A percentile compares a stretch with the other conserved stretches of the same genome.
Evolutionary conservation across 2,113 vertebrate species (phyloP).

Genomic region (Leucosticte australis): DNA sequence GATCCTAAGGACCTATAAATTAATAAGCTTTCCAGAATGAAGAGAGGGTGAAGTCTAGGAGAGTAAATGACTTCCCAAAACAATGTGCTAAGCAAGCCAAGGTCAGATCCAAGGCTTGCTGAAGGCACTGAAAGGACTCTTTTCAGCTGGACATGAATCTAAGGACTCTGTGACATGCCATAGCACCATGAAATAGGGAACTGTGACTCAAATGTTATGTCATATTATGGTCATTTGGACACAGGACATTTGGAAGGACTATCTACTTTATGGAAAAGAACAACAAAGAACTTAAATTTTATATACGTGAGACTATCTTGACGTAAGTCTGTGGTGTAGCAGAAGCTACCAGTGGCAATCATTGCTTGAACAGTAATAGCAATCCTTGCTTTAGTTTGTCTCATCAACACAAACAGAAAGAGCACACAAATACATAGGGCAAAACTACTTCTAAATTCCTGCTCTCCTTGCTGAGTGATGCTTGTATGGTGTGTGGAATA

Average conservation of each 20-base stretch:
- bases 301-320: neutral
- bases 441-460: neutral
- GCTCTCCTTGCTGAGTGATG: neutral
- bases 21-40: neutral
- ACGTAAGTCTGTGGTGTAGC: neutral
- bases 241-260: neutral
- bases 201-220: neutral
- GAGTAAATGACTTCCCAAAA: neutral
- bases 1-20: neutral
- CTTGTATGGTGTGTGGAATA: neutral
- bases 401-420: slow-evolving; percentile 26
- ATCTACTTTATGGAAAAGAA: neutral
- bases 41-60: neutral
- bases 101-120: neutral
- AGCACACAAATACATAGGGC: neutral
- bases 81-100: neutral
- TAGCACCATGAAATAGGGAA: neutral
- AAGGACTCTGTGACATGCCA: neutral
- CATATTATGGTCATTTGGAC: neutral
- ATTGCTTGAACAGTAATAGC: neutral
- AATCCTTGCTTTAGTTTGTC: slow-evolving; percentile 11
- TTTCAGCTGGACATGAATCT: neutral
- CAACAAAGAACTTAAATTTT: neutral
- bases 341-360: neutral
- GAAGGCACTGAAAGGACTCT: neutral